Evolutionary conservation across 2,113 vertebrate species (phyloP).

Genomic region (Paracanthobrama guichenoti): DNA sequence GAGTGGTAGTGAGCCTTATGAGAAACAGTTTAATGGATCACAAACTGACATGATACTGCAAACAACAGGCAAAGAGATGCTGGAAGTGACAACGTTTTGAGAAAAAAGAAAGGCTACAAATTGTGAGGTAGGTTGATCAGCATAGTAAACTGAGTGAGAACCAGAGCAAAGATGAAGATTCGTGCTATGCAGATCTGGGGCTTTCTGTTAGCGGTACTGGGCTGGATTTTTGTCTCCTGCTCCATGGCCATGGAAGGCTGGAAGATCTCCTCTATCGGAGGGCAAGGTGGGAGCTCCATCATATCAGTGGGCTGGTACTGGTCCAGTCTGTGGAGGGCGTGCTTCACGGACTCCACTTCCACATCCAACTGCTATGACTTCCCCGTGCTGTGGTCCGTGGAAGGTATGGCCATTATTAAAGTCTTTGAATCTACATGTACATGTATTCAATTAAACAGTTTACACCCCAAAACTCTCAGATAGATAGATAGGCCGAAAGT

Average conservation of each 20-base stretch:
- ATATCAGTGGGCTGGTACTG: slow-evolving; percentile 90
- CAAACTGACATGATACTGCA: background rate
- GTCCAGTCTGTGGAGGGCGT: slow-evolving; percentile 93
- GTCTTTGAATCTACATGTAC: background rate
- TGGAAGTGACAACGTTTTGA: background rate
- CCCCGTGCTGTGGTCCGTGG: slow-evolving; percentile 89
- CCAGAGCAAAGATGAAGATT: slow-evolving; percentile 65
- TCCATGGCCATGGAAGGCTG: slow-evolving; percentile 94
- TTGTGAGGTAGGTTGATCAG: background rate
- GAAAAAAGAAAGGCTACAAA: background rate
- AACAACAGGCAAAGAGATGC: slow-evolving; percentile 1
- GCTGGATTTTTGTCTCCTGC: slow-evolving; percentile 91
- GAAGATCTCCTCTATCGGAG: slow-evolving; percentile 88
- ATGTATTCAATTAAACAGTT: background rate
- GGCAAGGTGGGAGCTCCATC: slow-evolving; percentile 79
- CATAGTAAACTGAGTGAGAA: background rate
- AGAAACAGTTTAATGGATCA: background rate
- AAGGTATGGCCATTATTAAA: slow-evolving; percentile 76
- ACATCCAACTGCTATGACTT: slow-evolving; percentile 92
- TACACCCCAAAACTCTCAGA: background rate
- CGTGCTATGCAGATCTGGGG: slow-evolving; percentile 84
- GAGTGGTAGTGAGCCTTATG: background rate
- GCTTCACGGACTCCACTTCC: slow-evolving; percentile 88
- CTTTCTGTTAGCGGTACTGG: slow-evolving; percentile 82
- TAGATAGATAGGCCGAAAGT: background rate